Evolutionary conservation across 2,888 invertebrate genomes (phyloP), one percentile per base, ranked within the genome.

Genomic region (Oligia fasciuncula): DNA sequence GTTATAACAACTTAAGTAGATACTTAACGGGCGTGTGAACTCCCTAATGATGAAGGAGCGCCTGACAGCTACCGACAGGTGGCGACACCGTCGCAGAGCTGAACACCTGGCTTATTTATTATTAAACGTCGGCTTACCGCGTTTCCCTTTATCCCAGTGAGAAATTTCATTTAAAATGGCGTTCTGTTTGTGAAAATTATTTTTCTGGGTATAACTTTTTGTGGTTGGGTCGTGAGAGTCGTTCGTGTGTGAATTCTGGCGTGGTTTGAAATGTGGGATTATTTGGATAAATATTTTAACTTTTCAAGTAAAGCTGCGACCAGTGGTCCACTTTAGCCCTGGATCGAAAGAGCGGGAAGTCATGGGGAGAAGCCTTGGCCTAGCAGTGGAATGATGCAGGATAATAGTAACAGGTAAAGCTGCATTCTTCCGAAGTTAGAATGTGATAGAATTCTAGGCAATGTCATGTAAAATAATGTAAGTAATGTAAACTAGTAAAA

Each of bases 71-170:
- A 71, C 66, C 77, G 81, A 74, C 85, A 74, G 77, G 81, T 72
- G 75, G 82, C 80, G 68, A 51, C 75, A 81, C 70, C 35, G 65
- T 46, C 73, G 79, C 68, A 46, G 19, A 54, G 79, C 70, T 81
- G 43, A 82, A 85, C 88, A 86, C 89, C 73, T 77, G 19, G 5
- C 69, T 73, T 72, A 85, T 88, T 80, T 85, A 86, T 81, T 88
- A 88, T 88, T 84, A 87, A 88, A 87, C 19, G 65, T 71, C 62
- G 87, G 87, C 77, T 77, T 72, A 71, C 86, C 88, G 49, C 76
- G 67, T 76, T 80, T 83, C 70, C 87, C 49, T 76, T 79, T 72
- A 79, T 43, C 19, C 65, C 74, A 80, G 85, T 67, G 81, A 77
- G 77, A 79, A 83, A 63, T 79, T 87, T 83, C 81, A 80, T 83